Percentiles rank a stretch among this genome's conserved stretches.
phyloP scores from a whole-genome alignment of 1,140 invertebrate species.

The Ceratina japonica region DNA sequence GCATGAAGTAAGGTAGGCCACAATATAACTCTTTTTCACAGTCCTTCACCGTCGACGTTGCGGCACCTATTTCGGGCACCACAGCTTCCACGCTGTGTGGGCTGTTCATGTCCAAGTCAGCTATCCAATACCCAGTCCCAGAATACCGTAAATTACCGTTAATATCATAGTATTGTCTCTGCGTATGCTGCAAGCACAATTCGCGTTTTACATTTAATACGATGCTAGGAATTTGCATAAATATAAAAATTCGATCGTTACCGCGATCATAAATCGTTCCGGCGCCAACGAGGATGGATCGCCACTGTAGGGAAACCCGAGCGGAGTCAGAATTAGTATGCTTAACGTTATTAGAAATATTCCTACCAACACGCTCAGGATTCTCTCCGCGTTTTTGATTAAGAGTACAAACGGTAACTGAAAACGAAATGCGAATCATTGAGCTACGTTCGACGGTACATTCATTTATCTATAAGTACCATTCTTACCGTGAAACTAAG shows the following conservation, averaged over 20 bases:
- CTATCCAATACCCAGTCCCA: slow-evolving; percentile 87
- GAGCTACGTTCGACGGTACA: neutral
- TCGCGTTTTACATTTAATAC: slow-evolving; percentile 11
- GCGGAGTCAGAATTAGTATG: slow-evolving; percentile 82
- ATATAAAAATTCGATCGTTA: slow-evolving; percentile 70
- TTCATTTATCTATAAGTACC: neutral
- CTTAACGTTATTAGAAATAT: slow-evolving; percentile 81
- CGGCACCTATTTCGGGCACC: slow-evolving; percentile 81
- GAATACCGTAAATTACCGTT: slow-evolving; percentile 79
- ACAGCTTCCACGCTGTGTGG: slow-evolving; percentile 82
- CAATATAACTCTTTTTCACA: slow-evolving; percentile 85
- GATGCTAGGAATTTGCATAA: slow-evolving; percentile 2
- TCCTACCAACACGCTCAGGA: slow-evolving; percentile 79
- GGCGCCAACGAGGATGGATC: slow-evolving; percentile 82
- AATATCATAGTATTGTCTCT: slow-evolving; percentile 81
- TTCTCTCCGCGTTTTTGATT: slow-evolving; percentile 79
- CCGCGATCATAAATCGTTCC: slow-evolving; percentile 85
- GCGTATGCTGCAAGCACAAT: slow-evolving; percentile 79
- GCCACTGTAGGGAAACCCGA: slow-evolving; percentile 88
- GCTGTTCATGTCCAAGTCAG: slow-evolving; percentile 87
- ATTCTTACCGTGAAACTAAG: slow-evolving; percentile 80
- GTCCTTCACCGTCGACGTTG: slow-evolving; percentile 79
- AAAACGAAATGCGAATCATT: slow-evolving; percentile 59
- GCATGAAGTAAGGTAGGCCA: slow-evolving; percentile 88
- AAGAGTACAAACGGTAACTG: slow-evolving; percentile 80